Base-by-base conservation (phyloP, 2,888 invertebrate genomes). In the Thera britannica region DNA sequence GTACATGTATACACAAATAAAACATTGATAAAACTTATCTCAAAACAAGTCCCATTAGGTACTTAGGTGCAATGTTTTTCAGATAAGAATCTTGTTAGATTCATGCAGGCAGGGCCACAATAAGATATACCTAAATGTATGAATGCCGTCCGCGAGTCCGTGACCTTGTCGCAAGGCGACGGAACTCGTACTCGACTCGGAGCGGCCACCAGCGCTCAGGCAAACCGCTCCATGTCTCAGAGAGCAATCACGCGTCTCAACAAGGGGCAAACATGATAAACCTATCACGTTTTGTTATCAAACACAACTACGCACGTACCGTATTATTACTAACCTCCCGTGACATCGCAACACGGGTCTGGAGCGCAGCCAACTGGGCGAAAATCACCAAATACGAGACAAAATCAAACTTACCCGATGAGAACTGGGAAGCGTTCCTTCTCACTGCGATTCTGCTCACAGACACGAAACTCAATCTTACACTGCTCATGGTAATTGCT, bases 371-470 rank as follows among this genome's bases (percentile, higher is more conserved):
- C 92, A 92, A 89, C 78, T 77, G 74, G 78, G 78, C 76, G 80
- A 82, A 80, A 84, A 86, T 73, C 82, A 82, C 60, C 65, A 70
- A 62, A 54, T 75, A 72, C 75, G 76, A 70, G 77, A 75, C 77
- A 79, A 77, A 80, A 77, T 76, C 71, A 73, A 75, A 86, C 92
- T 92, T 76, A 93, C 93, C 90, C 79, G 92, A 86, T 85, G 89
- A 84, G 83, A 89, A 83, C 71, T 90, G 93, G 75, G 68, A 68
- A 58, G 68, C 65, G 85, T 90, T 92, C 87, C 92, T 90, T 86
- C 91, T 86, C 58, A 89, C 90, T 73, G 92, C 92, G 72, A 93
- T 89, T 84, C 91, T 89, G 73, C 93, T 92, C 81, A 94, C 90
- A 73, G 94, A 91, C 71, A 94, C 82, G 72, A 94, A 88, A 83